Evolutionary conservation across 2,113 vertebrate species (phyloP), one percentile per base, ranked within the genome.

Genomic region (Dipodomys spectabilis): DNA sequence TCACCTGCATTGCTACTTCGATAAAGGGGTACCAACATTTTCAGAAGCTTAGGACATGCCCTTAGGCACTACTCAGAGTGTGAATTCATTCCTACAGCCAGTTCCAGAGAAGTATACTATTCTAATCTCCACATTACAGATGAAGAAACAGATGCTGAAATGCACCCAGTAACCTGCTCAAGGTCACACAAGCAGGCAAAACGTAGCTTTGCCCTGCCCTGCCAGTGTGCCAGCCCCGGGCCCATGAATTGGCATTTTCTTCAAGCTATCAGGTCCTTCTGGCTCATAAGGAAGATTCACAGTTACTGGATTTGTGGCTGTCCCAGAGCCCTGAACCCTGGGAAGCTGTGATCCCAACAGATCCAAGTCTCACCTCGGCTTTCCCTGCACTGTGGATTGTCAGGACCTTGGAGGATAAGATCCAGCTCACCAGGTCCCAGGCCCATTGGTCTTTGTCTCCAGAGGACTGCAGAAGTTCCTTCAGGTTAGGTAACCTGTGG

Each of bases 321-420:
- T 81, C n/a, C 73, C 73, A 45, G 28, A 86, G 19, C 71, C 71
- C 32, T 28, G 5, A 18, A 13, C 12, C 15, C 65, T 39, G 32
- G 81, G 39, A 74, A 62, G 72, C 78, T 35, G 65, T 22, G 53
- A 77, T 57, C 62, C 82, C 80, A 49, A n/a, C 27, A 75, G 5
- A 75, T 20, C 77, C 53, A 91, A 91, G 91, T 60, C 96, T 98
- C 79, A 99, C 99, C 98, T 99, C 98, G 12, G 98, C 98, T 96
- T 99, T 99, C 92, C 98, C 98, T 72, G 98, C 95, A 1, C 99
- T 99, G 91, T 99, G 99, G 95, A 99, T 97, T 86, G 98, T 98
- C 85, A 99, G 99, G 95, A 98, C 98, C 96, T 99, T 99, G 39
- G 99, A 99, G 9, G 99, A 99, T 4, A 99, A 98, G 94, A 99